These are phyloP conservation scores for Ophioderma brevispina DNA, from an alignment of 35 echinoderm and acorn worm genomes.

Conservation along the genomic window DNA sequence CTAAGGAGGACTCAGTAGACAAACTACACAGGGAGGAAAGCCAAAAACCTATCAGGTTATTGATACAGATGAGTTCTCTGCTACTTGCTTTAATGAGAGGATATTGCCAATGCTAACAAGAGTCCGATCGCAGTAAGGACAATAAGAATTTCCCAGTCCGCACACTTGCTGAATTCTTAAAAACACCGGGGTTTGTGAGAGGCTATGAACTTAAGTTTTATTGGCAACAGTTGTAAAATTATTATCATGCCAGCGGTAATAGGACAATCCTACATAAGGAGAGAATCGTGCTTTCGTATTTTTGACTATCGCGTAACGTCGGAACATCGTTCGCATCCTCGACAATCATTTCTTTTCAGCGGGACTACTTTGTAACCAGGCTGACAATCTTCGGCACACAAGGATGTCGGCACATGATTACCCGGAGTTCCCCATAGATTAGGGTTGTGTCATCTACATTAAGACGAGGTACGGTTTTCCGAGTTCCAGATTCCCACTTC, in stretches of 20 bases:
- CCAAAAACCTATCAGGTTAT: constrained; percentile 17
- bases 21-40: constrained; percentile 3
- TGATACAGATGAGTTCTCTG: constrained; percentile 43
- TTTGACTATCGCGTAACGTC: neutral
- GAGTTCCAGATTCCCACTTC: constrained; percentile 5
- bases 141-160: neutral
- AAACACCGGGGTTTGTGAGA: neutral
- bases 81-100: constrained; percentile 48
- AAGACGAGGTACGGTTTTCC: neutral
- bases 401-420: neutral
- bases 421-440: neutral
- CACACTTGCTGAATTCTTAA: neutral
- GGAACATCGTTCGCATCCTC: neutral
- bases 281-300: no score
- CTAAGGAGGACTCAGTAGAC: neutral
- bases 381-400: neutral
- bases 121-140: neutral
- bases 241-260: neutral
- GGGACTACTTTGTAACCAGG: neutral
- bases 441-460: neutral
- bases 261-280: neutral
- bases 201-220: neutral
- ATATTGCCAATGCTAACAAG: neutral
- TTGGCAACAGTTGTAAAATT: neutral
- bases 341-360: constrained; percentile 20